Evolutionary conservation across 2,797 vertebrate genomes (phyloP).

Genomic region (Brachyrhaphis roseni): DNA sequence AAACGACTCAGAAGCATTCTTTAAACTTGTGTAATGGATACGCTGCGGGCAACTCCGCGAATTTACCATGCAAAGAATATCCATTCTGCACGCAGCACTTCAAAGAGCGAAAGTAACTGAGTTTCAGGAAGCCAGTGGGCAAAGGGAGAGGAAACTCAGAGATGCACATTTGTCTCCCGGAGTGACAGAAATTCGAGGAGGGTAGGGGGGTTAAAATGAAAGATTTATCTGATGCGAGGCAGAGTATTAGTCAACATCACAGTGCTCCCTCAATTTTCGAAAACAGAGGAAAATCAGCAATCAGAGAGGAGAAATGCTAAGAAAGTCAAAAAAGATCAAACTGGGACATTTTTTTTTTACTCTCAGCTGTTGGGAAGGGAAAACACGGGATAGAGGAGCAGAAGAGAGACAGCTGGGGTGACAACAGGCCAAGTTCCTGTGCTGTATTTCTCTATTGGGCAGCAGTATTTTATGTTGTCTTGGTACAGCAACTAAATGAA

Average conservation of each 20-base stretch:
- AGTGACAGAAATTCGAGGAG: constrained; percentile 76
- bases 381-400: constrained; percentile 44
- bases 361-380: constrained; percentile 21
- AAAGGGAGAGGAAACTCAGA: constrained; percentile 72
- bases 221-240: constrained; percentile 83
- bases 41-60: constrained; percentile 81
- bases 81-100: constrained; percentile 85
- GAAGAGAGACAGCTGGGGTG: constrained; percentile 39
- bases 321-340: constrained; percentile 52
- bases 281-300: constrained; percentile 67
- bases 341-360: constrained; percentile 38
- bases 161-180: constrained; percentile 80
- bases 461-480: constrained; percentile 45
- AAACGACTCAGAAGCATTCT: constrained; percentile 82
- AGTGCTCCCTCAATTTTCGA: constrained; percentile 71
- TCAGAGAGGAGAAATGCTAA: constrained; percentile 54
- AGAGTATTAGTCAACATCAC: constrained; percentile 73
- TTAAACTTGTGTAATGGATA: constrained; percentile 88
- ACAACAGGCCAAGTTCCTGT: constrained; percentile 38
- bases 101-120: constrained; percentile 77
- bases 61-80: constrained; percentile 87
- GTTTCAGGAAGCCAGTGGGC: constrained; percentile 81
- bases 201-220: constrained; percentile 74
- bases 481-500: constrained; percentile 46
- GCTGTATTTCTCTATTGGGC: constrained; percentile 54